Conservation (phyloP, 2,888 invertebrate genomes). For the Tipula unca region DNA sequence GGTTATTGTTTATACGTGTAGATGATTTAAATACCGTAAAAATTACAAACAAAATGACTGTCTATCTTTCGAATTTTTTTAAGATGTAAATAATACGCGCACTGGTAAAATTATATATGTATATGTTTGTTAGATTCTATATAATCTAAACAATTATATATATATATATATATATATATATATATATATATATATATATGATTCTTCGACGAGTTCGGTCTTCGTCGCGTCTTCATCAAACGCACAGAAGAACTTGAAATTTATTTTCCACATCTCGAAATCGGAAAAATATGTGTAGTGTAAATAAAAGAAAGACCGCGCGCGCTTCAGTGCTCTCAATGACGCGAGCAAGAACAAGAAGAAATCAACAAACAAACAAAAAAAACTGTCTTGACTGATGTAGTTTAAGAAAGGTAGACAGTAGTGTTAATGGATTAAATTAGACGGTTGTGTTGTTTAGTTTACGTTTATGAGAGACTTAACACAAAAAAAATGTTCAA, state of each 20-base stretch:
- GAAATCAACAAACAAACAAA: neutral
- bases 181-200: too few species aligned
- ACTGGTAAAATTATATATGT: neutral
- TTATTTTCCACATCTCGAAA: neutral
- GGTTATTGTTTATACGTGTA: neutral
- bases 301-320: neutral
- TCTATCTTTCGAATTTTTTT: neutral
- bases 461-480: neutral
- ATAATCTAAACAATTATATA: neutral
- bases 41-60: slow-evolving; percentile 8
- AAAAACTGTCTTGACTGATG: neutral
- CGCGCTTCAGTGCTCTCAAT: neutral
- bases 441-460: neutral
- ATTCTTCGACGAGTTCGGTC: neutral
- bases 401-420: neutral
- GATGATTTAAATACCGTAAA: slow-evolving; percentile 8
- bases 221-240: neutral
- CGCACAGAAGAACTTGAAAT: neutral
- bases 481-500: neutral
- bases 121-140: neutral
- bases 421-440: slow-evolving; percentile 8
- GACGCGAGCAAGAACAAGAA: neutral
- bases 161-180: too few species aligned
- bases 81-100: neutral
- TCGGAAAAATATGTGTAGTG: neutral